phyloP scores from a whole-genome alignment of 2,113 vertebrate species.

The Onychostruthus taczanowskii region DNA sequence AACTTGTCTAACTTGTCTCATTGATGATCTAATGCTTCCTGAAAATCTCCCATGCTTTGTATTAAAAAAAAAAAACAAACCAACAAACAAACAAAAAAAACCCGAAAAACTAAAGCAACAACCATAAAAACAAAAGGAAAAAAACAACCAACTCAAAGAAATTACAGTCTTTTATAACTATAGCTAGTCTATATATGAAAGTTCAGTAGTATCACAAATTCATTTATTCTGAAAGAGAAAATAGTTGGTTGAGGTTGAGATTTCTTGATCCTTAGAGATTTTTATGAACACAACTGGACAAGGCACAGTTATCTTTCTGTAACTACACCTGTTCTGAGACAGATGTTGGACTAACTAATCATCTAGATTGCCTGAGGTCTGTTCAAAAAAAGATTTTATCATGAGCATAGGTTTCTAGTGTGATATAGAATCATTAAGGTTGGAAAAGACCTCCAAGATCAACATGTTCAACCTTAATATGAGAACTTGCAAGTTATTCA shows the following conservation, averaged over 20 bases:
- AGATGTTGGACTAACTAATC: too few species aligned
- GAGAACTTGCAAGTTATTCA: not conserved
- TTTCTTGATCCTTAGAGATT: too few species aligned
- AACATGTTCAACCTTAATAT: not conserved
- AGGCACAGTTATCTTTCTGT: too few species aligned
- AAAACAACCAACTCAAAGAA: not conserved
- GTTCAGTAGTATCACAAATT: not conserved
- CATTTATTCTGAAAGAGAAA: not conserved
- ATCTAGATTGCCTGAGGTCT: too few species aligned
- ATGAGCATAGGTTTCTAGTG: too few species aligned
- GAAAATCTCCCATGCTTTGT: not conserved
- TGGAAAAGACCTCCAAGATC: not conserved
- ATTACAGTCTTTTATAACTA: not conserved
- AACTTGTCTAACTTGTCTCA: not conserved
- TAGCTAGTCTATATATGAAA: not conserved
- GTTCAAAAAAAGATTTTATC: too few species aligned
- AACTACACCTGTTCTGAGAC: too few species aligned
- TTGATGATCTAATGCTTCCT: not conserved
- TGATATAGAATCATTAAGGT: too few species aligned
- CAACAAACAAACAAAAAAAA: not conserved
- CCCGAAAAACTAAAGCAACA: not conserved
- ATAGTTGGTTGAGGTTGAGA: too few species aligned
- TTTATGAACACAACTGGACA: too few species aligned
- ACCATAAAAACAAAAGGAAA: not conserved
- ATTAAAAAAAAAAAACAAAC: not conserved